These are phyloP conservation scores for Melipona quadrifasciata DNA, from an alignment of 1,140 invertebrate species.

Conservation along the genomic window DNA sequence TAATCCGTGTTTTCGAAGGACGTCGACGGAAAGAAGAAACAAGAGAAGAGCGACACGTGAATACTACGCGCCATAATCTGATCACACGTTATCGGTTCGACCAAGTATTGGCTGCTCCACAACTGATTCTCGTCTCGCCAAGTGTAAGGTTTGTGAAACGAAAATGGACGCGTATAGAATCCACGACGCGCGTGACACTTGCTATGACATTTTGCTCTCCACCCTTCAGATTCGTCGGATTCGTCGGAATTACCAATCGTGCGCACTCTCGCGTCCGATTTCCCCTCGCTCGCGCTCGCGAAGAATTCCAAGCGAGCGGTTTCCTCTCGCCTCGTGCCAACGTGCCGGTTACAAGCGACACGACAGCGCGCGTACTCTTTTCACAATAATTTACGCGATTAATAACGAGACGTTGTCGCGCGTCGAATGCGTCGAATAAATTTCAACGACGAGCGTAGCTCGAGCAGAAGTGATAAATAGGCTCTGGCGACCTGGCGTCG, in stretches of 20 bases:
- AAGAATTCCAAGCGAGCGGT: not conserved
- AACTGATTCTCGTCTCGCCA: not conserved
- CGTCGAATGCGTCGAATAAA: conserved; percentile 1
- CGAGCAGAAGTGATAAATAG: conserved; percentile 20
- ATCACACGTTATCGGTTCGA: not conserved
- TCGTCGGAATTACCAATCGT: not conserved
- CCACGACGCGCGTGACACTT: not conserved
- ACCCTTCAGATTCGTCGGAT: not conserved
- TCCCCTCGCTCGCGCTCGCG: not conserved
- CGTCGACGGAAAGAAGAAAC: not conserved
- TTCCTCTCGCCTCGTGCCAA: not conserved
- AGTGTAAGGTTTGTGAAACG: not conserved
- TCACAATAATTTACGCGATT: conserved; percentile 22
- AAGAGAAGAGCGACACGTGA: not conserved
- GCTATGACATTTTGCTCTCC: too few species aligned
- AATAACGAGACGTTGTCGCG: not conserved
- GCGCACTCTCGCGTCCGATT: not conserved
- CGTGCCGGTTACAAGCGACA: not conserved
- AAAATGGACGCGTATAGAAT: not conserved
- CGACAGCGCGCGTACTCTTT: not conserved
- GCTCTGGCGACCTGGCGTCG: not conserved
- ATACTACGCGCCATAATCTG: not conserved
- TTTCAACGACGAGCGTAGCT: not conserved
- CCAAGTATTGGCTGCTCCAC: not conserved
- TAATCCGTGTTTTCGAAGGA: not conserved